These are phyloP conservation scores for Capromys pilorides DNA, from an alignment of 2,797 vertebrate genomes.

Conservation along the genomic window DNA sequence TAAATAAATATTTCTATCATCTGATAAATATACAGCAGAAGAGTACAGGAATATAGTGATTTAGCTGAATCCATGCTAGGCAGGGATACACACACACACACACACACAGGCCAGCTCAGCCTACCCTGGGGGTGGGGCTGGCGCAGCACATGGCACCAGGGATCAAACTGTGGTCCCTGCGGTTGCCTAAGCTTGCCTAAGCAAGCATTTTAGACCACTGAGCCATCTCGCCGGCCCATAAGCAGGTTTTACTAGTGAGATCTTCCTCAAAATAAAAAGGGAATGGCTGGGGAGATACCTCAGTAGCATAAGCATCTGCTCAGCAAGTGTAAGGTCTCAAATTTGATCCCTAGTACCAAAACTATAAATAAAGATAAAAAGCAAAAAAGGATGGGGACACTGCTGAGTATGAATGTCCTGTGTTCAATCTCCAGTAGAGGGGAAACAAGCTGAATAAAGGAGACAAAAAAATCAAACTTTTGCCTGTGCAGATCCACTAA, in stretches of 20 bases:
- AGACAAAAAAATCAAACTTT: background rate
- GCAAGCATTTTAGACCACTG: too few species aligned
- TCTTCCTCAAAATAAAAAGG: background rate
- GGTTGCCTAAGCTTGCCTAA: too few species aligned
- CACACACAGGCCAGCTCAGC: background rate
- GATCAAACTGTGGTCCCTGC: too few species aligned
- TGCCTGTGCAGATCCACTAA: background rate
- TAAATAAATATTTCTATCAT: background rate
- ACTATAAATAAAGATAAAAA: too few species aligned
- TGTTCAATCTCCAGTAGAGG: background rate
- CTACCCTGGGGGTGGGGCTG: too few species aligned
- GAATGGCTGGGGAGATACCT: background rate
- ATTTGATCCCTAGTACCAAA: too few species aligned
- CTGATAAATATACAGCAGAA: background rate
- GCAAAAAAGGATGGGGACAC: background rate
- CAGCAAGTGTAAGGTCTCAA: too few species aligned
- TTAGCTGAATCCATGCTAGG: background rate
- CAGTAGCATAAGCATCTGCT: too few species aligned
- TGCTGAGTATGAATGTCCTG: background rate
- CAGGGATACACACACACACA: too few species aligned
- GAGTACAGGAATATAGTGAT: background rate
- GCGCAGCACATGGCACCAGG: too few species aligned
- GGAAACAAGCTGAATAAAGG: background rate
- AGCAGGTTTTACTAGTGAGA: background rate
- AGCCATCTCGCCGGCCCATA: too few species aligned